These are phyloP conservation scores for Urocolius indicus DNA, from an alignment of 2,113 vertebrate genomes.

Conservation along the genomic window DNA sequence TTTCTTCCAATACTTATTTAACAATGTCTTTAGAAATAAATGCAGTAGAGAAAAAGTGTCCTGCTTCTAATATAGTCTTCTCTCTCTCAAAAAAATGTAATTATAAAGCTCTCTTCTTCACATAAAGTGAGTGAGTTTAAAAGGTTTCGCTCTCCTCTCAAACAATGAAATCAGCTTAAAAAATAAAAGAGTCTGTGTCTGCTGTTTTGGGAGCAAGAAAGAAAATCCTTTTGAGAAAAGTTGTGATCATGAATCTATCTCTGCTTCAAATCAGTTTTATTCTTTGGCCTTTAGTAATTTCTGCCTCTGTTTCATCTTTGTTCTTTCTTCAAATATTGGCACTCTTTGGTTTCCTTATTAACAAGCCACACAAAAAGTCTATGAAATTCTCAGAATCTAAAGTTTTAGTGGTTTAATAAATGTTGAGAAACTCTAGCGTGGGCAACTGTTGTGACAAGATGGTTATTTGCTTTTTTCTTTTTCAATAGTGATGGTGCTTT, in stretches of 20 bases:
- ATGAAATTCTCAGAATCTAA: background rate
- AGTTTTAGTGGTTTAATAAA: background rate
- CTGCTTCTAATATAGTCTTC: background rate
- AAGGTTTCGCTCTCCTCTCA: background rate
- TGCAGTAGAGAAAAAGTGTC: background rate
- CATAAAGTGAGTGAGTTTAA: background rate
- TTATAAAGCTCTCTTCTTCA: background rate
- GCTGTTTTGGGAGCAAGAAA: background rate
- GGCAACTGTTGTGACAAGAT: background rate
- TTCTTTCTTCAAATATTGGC: background rate
- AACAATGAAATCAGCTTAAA: background rate
- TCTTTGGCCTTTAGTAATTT: background rate
- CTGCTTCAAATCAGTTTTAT: background rate
- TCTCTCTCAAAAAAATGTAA: constrained; percentile 12
- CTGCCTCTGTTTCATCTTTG: background rate
- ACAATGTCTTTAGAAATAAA: background rate
- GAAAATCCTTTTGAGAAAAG: constrained; percentile 8
- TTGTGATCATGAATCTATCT: background rate
- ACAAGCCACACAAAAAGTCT: background rate
- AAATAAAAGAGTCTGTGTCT: background rate
- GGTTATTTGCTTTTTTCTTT: rapidly evolving
- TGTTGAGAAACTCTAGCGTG: background rate
- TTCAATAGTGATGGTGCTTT: background rate
- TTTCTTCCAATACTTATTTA: background rate
- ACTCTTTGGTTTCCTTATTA: background rate